Conservation (phyloP, 2,113 vertebrate genomes). For the Chamaea fasciata region DNA sequence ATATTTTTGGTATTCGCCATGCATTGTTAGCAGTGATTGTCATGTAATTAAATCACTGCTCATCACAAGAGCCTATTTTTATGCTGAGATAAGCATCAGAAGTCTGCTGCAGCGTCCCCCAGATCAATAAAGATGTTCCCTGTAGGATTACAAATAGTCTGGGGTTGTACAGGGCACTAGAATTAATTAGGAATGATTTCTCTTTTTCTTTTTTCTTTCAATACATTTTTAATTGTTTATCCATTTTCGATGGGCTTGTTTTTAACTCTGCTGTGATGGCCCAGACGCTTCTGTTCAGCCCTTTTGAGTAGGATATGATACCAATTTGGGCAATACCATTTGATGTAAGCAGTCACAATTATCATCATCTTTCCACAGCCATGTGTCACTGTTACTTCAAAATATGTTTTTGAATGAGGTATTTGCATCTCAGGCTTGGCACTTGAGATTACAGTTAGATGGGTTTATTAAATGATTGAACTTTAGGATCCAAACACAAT, state of each 20-base stretch:
- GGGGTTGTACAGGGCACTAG: constrained; percentile 83
- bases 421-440: neutral
- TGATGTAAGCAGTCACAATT: neutral
- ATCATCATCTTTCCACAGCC: neutral
- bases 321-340: neutral
- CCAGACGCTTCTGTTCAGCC: neutral
- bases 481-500: neutral
- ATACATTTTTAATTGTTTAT: constrained; percentile 83
- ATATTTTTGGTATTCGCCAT: constrained; percentile 80
- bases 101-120: constrained; percentile 79
- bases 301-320: neutral
- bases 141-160: constrained; percentile 86
- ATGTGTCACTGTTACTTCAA: neutral
- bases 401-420: neutral
- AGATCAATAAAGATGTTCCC: constrained; percentile 95
- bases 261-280: constrained; percentile 26
- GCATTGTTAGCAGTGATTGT: constrained; percentile 94
- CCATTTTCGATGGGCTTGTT: constrained; percentile 69
- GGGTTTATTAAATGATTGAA: neutral
- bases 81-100: constrained; percentile 90
- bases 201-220: constrained; percentile 81
- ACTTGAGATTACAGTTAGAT: neutral
- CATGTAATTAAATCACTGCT: constrained; percentile 97
- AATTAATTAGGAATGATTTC: constrained; percentile 92
- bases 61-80: constrained; percentile 89